Base-by-base conservation (phyloP, 2,888 invertebrate genomes). In the Stenodera caucasica region DNA sequence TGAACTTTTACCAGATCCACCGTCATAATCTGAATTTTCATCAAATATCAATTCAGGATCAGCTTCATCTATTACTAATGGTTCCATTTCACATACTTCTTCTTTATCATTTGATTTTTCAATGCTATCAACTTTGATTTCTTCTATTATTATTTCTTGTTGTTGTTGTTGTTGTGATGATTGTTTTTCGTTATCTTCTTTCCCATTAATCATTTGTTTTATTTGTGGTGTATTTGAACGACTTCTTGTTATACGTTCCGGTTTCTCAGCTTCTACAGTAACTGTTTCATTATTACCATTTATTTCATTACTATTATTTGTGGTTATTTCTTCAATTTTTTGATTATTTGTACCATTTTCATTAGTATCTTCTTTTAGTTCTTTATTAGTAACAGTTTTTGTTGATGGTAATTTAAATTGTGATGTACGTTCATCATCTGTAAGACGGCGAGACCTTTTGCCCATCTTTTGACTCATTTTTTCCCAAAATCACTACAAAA, bases 21-120 rank as follows among this genome's bases (percentile, higher is more conserved):
- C 72, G 33, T 77, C 75, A 32, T 68, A 61, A 61, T 78, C 78
- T 4, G 78, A 78, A 60, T 66, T 74, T 49, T 78, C 79, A 40
- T 78, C 78, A 65, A 78, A 78, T 37, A 75, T 72, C 23, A 78
- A 59, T 68, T 79, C 79, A 0, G 78, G 74, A 60, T 77, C 74
- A 0, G 72, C 70, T 53, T 75, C 75, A 53, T 78, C 78, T 9
- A 71, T 64, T 18, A 75, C 62, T 30, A 77, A 65, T 7, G 77
- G 73, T 32, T 78, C 78, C 76, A 77, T 76, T 62, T 75, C 75
- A 2, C 45, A 55, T 9, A n/a, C 2, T 15, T 33, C 15, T 35
- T 32, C 23, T 14, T 14, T 26, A 26, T 50, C 33, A 4, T 57
- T 37, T 57, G 55, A 51, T 49, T 66, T 61, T 29, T 56, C 53